These are phyloP conservation scores for Heliconius nattereri DNA, from an alignment of 1,140 invertebrate species.

Conservation along the genomic window DNA sequence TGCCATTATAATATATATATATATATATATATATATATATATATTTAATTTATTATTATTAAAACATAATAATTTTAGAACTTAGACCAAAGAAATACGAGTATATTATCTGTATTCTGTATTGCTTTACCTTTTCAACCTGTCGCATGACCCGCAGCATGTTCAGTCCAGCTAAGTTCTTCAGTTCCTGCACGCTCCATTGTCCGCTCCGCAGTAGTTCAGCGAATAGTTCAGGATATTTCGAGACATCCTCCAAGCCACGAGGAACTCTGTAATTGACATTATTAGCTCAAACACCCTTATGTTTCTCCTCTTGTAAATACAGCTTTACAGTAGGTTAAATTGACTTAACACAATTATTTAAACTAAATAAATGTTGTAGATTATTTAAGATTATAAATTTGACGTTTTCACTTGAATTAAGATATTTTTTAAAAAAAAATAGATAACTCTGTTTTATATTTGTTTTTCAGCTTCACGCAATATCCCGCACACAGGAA, in stretches of 20 bases:
- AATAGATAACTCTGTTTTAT: no score
- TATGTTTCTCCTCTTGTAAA: not conserved
- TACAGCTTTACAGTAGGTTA: not conserved
- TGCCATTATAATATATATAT: no score
- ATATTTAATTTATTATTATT: no score
- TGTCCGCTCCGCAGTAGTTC: conserved; percentile 84
- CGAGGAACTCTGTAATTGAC: conserved; percentile 83
- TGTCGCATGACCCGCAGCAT: conserved; percentile 88
- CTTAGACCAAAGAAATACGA: no score
- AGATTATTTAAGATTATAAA: no score
- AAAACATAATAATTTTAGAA: no score
- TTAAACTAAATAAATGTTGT: no score
- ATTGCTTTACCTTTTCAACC: conserved; percentile 86
- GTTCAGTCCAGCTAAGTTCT: conserved; percentile 89
- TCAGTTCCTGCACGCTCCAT: conserved; percentile 88
- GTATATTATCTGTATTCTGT: not conserved
- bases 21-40: no score
- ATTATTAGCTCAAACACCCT: not conserved
- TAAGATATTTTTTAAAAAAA: no score
- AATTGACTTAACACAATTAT: not conserved
- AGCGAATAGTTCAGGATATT: conserved; percentile 89
- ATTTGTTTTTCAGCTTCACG: no score
- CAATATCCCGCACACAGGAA: no score
- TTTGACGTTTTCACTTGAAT: no score
- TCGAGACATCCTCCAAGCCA: conserved; percentile 92